A percentile compares a stretch with the other conserved stretches of the same genome.
These are phyloP conservation scores for Sciurus carolinensis DNA, from an alignment of 2,797 vertebrate genomes.

Conservation along the genomic window DNA sequence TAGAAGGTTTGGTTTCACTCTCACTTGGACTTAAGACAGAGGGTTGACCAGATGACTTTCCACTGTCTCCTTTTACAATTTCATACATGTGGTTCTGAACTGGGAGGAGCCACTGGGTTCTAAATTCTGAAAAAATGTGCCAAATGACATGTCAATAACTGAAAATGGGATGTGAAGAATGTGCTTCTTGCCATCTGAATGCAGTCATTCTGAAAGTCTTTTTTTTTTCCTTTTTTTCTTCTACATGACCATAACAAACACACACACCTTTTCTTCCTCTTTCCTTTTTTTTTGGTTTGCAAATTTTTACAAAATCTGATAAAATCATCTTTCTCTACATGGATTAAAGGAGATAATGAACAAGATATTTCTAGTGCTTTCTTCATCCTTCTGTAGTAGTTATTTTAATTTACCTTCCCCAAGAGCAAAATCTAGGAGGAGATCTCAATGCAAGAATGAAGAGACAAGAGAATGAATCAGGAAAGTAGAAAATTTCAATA, in stretches of 20 bases:
- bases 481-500: neutral
- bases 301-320: neutral
- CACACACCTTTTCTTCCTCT: neutral
- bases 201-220: neutral
- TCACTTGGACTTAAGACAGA: neutral
- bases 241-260: neutral
- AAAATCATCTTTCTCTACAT: neutral
- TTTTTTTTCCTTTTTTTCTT: neutral
- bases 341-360: neutral
- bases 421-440: neutral
- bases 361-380: neutral
- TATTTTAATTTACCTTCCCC: neutral
- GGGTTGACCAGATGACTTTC: neutral
- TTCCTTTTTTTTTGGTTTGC: conserved; percentile 23
- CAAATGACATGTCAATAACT: neutral
- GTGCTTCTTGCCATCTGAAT: neutral
- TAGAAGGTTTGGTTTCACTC: neutral
- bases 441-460: neutral
- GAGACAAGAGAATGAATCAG: neutral
- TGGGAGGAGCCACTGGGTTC: neutral
- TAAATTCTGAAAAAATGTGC: conserved; percentile 23
- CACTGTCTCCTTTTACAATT: neutral
- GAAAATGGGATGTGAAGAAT: neutral
- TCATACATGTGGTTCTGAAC: neutral
- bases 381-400: neutral